Base-by-base conservation (phyloP, 2,888 invertebrate species). In the Physocephala rufipes region DNA sequence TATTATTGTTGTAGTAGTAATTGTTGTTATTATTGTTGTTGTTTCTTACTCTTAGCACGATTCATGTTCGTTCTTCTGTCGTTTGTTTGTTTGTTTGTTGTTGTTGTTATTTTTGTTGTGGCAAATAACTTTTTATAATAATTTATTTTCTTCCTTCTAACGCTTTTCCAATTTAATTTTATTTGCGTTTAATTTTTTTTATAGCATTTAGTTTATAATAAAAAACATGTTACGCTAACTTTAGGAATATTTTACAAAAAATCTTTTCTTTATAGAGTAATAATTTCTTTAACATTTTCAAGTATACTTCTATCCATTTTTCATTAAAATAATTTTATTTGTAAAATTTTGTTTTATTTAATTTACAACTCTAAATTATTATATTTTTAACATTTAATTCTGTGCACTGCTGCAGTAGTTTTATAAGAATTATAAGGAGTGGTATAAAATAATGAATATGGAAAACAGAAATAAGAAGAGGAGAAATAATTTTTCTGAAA, bases 271-370 rank as follows among this genome's bases (percentile, higher is more conserved):
- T 2, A 30, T 62, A 43, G 19, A 43, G 43, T 36, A 43, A 21
- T 43, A 12, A n/a, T 61, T 21, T 62, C 15, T 0, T 62, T 43
- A 53, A 1, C 9, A 36, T 36, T 36, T 36, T 59, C 13, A 15
- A 71, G 74, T 75, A 75, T 75, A 75, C 73, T 72, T 75, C 43
- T 53, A 75, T 75, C 73, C 73, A 67, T 72, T 62, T 26, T 47
- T 66, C 21, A 66, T 7, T 58, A 28, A 36, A 36, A 36, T 36
- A 36, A 4, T 36, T 36, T 36, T 36, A 9, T 36, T 36, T 36
- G 5, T 7, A 36, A 36, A 7, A 36, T 36, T 36, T 36, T 36
- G 9, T 7, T 36, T 7, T 4, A 36, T 7, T 7, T 36, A 36
- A 7, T 36, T 36, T 36, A 36, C 36, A 36, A 36, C 26, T 7